Conservation (phyloP, 1,140 invertebrate species). For the Lucilia sericata region DNA sequence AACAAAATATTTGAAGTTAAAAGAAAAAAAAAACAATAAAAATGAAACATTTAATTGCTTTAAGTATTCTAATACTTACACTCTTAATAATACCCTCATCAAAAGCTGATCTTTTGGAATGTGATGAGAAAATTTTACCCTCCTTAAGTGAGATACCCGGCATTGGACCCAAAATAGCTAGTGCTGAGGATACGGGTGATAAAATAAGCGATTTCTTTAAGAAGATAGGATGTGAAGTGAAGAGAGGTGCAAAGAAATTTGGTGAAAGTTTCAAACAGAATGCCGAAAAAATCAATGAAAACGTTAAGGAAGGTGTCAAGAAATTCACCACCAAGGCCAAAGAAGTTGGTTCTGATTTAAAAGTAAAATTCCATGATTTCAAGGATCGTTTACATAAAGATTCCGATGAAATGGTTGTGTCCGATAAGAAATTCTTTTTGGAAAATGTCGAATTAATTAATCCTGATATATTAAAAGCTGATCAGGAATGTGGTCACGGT, state of each 20-base stretch:
- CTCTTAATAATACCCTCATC: slow-evolving; percentile 12
- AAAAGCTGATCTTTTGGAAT: slow-evolving; percentile 57
- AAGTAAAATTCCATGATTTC: slow-evolving; percentile 59
- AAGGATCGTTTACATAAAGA: slow-evolving; percentile 60
- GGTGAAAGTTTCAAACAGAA: slow-evolving; percentile 51
- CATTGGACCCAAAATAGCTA: slow-evolving; percentile 50
- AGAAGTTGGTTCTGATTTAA: slow-evolving; percentile 56
- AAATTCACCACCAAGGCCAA: slow-evolving; percentile 60
- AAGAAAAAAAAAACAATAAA: not conserved
- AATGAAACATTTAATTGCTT: slow-evolving; percentile 40
- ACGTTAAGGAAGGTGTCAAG: slow-evolving; percentile 60
- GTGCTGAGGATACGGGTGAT: slow-evolving; percentile 48
- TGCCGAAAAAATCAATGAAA: slow-evolving; percentile 56
- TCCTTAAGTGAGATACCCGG: slow-evolving; percentile 50
- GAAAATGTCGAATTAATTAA: slow-evolving; percentile 64
- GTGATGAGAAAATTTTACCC: slow-evolving; percentile 55
- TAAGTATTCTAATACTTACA: slow-evolving; percentile 32
- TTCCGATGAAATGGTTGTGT: slow-evolving; percentile 54
- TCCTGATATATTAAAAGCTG: slow-evolving; percentile 61
- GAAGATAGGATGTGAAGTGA: slow-evolving; percentile 61
- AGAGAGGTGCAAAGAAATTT: slow-evolving; percentile 58
- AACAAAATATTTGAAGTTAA: not conserved
- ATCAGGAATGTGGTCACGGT: slow-evolving; percentile 63
- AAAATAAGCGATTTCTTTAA: slow-evolving; percentile 62
- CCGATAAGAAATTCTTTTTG: slow-evolving; percentile 49